These are phyloP conservation scores for Bombyx mandarina DNA, from an alignment of 1,140 invertebrate genomes.

Conservation along the genomic window DNA sequence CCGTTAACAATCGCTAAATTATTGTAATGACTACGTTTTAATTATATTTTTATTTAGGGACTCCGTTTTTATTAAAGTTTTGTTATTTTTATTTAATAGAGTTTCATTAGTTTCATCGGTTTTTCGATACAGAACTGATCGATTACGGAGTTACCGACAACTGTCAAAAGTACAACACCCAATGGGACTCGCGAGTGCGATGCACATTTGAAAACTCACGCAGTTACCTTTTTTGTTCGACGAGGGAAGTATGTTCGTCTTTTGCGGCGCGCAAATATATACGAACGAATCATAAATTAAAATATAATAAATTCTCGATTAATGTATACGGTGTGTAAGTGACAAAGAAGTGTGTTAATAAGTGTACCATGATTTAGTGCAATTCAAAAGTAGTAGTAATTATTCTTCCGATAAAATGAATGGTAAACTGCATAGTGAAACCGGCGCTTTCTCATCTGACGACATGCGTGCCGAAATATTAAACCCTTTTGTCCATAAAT, in stretches of 20 bases:
- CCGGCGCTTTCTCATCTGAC: conserved; percentile 63
- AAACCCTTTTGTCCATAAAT: conserved; percentile 88
- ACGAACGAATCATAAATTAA: conserved; percentile 21
- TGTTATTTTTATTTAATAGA: too few species aligned
- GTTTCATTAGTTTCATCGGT: too few species aligned
- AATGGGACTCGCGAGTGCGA: conserved; percentile 7
- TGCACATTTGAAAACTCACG: too few species aligned
- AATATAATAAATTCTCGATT: conserved; percentile 11
- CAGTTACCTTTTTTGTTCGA: conserved; percentile 21
- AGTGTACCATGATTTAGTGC: conserved; percentile 10
- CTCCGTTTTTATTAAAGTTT: too few species aligned
- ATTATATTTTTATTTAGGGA: too few species aligned
- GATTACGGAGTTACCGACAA: background rate
- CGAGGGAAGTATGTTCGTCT: conserved; percentile 16
- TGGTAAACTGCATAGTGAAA: conserved; percentile 67
- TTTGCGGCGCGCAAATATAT: conserved; percentile 16
- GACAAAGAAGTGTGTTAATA: conserved; percentile 17
- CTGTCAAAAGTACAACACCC: conserved; percentile 24
- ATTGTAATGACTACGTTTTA: too few species aligned
- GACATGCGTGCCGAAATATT: conserved; percentile 72
- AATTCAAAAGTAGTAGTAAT: background rate
- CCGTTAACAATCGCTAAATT: too few species aligned
- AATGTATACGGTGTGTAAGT: too few species aligned
- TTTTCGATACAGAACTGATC: too few species aligned
- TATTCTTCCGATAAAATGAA: conserved; percentile 56